A percentile compares a stretch with the other conserved stretches of the same genome.
phyloP scores from a whole-genome alignment of 2,113 vertebrate genomes.

The Prochilodus magdalenae region DNA sequence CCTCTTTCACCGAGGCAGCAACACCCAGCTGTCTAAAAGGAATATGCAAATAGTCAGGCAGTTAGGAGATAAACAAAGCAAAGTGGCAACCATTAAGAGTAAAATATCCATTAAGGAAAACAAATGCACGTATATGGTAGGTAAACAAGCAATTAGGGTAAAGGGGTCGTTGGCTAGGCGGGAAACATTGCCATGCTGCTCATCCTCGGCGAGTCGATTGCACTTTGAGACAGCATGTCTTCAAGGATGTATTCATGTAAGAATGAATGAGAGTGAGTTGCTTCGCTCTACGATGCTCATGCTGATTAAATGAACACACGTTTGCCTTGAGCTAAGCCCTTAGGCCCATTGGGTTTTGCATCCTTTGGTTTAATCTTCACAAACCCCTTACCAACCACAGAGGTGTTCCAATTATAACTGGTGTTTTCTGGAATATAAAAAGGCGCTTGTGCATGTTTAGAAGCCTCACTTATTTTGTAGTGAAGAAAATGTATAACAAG shows the following conservation, averaged over 20 bases:
- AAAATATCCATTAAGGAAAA: constrained; percentile 50
- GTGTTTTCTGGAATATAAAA: constrained; percentile 3
- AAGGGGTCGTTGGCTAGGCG: not conserved
- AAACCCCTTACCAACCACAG: not conserved
- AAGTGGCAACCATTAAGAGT: constrained; percentile 29
- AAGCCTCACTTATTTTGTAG: not conserved
- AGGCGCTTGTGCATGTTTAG: not conserved
- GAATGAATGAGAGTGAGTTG: constrained; percentile 21
- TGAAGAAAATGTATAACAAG: constrained; percentile 2
- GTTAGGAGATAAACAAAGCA: constrained; percentile 23
- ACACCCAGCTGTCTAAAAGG: constrained; percentile 13
- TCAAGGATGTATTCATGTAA: not conserved
- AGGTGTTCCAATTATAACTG: not conserved
- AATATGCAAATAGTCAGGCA: constrained; percentile 32
- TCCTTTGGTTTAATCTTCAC: not conserved
- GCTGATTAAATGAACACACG: constrained; percentile 8
- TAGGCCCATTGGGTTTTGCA: constrained; percentile 2
- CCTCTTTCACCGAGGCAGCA: not conserved
- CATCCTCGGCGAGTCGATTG: constrained; percentile 1
- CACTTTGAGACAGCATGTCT: not conserved
- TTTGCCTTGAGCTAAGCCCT: constrained; percentile 12
- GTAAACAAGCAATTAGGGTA: constrained; percentile 51
- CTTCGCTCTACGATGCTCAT: not conserved
- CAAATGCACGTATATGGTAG: constrained; percentile 51
- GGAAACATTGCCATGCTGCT: constrained; percentile 19